A percentile compares a stretch with the other conserved stretches of the same genome.
Evolutionary conservation across 2,888 invertebrate genomes (phyloP).

Genomic region (Lepidocyrtoides sp.): DNA sequence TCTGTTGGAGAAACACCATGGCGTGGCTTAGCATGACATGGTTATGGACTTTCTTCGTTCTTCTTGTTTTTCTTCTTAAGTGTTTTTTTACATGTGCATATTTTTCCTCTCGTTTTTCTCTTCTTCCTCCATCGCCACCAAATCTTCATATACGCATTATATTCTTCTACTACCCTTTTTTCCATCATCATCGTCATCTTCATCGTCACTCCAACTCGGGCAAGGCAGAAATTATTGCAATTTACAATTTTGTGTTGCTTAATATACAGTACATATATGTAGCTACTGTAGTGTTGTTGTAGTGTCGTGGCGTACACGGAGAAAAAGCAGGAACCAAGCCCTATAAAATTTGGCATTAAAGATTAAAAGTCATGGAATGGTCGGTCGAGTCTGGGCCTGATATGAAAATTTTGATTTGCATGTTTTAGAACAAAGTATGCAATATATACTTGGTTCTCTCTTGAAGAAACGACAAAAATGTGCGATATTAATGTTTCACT

Average conservation of each 20-base stretch:
- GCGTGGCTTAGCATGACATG: neutral
- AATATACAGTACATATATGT: neutral
- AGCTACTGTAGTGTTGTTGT: no score
- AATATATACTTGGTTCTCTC: neutral
- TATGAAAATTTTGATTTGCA: slow-evolving; percentile 66
- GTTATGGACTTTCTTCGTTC: neutral
- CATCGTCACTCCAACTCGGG: neutral
- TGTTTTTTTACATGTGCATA: slow-evolving; percentile 47
- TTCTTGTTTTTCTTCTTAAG: slow-evolving; percentile 31
- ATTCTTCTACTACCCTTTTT: slow-evolving; percentile 22
- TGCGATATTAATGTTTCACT: neutral
- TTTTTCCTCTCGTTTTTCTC: slow-evolving; percentile 23
- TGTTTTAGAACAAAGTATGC: slow-evolving; percentile 7
- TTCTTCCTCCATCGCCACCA: neutral
- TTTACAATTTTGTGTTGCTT: neutral
- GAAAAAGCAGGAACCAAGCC: neutral
- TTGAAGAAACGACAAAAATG: slow-evolving; percentile 36
- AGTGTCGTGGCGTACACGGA: no score
- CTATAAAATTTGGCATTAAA: slow-evolving; percentile 24
- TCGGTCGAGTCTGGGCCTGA: neutral
- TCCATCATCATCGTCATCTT: slow-evolving; percentile 34
- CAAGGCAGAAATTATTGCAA: slow-evolving; percentile 48
- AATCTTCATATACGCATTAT: slow-evolving; percentile 34
- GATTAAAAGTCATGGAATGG: slow-evolving; percentile 55
- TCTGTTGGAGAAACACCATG: neutral